Percentiles rank a stretch among this genome's conserved stretches.
Conservation (phyloP, 23 tunicate genomes). For the Ascidia mentula region DNA sequence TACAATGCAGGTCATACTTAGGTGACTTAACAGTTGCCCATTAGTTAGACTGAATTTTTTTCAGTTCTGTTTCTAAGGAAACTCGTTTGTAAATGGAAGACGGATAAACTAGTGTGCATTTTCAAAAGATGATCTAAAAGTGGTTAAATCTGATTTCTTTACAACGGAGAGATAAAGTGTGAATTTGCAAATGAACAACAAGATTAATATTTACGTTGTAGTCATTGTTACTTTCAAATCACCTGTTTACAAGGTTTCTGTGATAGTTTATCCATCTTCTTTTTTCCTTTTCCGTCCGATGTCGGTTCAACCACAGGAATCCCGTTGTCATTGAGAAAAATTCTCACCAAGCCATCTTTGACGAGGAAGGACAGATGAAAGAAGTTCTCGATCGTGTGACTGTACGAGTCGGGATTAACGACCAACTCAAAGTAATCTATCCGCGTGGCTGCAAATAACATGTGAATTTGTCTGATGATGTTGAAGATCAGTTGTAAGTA, state of each 20-base stretch:
- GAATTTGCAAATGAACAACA: no score
- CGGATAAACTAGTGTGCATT: no score
- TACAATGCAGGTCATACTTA: neutral
- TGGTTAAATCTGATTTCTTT: no score
- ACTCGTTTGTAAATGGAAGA: no score
- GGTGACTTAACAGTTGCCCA: neutral
- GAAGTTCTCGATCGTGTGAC: conserved; percentile 82
- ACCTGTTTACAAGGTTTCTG: neutral
- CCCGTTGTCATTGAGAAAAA: conserved; percentile 53
- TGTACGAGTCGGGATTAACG: conserved; percentile 68
- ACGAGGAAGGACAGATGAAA: conserved; percentile 85
- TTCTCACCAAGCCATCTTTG: conserved; percentile 78
- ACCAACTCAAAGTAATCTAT: conserved; percentile 88
- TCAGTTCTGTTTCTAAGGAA: no score
- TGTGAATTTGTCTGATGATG: no score
- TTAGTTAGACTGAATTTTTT: no score
- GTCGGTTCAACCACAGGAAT: conserved; percentile 80
- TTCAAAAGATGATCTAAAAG: no score
- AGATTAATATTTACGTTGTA: no score
- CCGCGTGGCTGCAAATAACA: conserved; percentile 44
- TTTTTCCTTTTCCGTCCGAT: neutral
- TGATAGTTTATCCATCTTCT: neutral
- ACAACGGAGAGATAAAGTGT: no score
- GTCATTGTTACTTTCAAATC: no score
- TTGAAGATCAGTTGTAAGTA: no score